phyloP scores from a whole-genome alignment of 2,113 vertebrate genomes.

The Sorex araneus region DNA sequence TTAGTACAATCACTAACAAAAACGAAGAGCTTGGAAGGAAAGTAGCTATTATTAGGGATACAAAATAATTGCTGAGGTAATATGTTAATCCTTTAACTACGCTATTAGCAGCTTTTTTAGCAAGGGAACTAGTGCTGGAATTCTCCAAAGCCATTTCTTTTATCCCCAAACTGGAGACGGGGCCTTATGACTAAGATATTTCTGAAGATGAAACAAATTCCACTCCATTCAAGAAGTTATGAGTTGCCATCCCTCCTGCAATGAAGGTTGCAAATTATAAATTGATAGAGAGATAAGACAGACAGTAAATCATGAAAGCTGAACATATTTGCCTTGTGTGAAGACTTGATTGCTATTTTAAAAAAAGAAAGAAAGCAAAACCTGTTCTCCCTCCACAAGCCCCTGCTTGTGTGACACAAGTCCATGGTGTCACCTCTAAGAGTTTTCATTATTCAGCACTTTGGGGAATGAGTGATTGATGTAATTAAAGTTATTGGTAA shows the following conservation, averaged over 20 bases:
- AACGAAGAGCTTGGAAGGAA: not conserved
- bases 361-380: not conserved
- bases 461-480: constrained; percentile 82
- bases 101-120: constrained; percentile 41
- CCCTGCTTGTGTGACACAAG: constrained; percentile 60
- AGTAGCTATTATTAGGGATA: not conserved
- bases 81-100: constrained; percentile 18
- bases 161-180: not conserved
- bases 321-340: constrained; percentile 23
- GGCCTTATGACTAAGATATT: constrained; percentile 44
- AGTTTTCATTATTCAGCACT: constrained; percentile 80
- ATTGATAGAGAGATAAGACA: not conserved
- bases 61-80: constrained; percentile 47
- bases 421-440: constrained; percentile 69
- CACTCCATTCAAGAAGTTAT: constrained; percentile 12
- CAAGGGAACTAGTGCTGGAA: constrained; percentile 5
- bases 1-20: not conserved
- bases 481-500: constrained; percentile 86
- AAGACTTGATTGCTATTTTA: constrained; percentile 42
- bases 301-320: constrained; percentile 51
- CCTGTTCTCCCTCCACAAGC: constrained; percentile 24
- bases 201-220: constrained; percentile 66
- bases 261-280: constrained; percentile 33
- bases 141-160: constrained; percentile 42
- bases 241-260: not conserved